A percentile compares a stretch with the other conserved stretches of the same genome.
These are phyloP conservation scores for Fragum sueziense DNA, from an alignment of 2,888 invertebrate species.

Conservation along the genomic window DNA sequence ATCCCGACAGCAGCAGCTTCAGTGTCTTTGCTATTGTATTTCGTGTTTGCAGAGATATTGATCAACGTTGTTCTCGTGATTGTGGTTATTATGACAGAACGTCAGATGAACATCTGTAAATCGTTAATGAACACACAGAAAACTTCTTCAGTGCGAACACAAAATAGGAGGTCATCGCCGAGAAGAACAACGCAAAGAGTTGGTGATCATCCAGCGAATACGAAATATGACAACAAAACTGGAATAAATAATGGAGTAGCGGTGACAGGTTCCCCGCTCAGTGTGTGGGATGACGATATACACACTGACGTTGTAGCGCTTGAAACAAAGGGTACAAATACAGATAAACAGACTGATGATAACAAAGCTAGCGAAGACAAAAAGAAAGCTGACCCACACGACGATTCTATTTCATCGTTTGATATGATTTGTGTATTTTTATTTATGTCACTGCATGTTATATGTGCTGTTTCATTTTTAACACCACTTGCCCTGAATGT, in stretches of 20 bases:
- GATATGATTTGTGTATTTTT: conserved; percentile 21
- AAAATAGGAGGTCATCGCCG: not conserved
- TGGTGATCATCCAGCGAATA: not conserved
- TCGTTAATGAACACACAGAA: not conserved
- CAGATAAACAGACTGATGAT: not conserved
- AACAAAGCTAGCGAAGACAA: not conserved
- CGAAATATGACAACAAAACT: not conserved
- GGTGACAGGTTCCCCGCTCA: not conserved
- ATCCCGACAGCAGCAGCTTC: conserved; percentile 25
- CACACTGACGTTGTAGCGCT: not conserved
- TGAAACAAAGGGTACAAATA: not conserved
- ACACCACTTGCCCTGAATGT: conserved; percentile 18
- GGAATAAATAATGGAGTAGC: not conserved
- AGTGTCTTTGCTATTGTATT: conserved; percentile 26
- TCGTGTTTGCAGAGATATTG: conserved; percentile 25
- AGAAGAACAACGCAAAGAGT: not conserved
- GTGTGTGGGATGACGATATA: conserved; percentile 32
- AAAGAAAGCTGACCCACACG: not conserved
- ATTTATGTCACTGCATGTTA: conserved; percentile 20
- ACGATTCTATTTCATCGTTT: not conserved
- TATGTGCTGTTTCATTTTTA: conserved; percentile 23
- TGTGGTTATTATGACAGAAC: not conserved
- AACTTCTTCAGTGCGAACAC: too few species aligned
- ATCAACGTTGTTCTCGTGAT: conserved; percentile 11
- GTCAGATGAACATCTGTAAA: not conserved